phyloP scores from a whole-genome alignment of 2,888 invertebrate genomes.

The Nysson spinosus region DNA sequence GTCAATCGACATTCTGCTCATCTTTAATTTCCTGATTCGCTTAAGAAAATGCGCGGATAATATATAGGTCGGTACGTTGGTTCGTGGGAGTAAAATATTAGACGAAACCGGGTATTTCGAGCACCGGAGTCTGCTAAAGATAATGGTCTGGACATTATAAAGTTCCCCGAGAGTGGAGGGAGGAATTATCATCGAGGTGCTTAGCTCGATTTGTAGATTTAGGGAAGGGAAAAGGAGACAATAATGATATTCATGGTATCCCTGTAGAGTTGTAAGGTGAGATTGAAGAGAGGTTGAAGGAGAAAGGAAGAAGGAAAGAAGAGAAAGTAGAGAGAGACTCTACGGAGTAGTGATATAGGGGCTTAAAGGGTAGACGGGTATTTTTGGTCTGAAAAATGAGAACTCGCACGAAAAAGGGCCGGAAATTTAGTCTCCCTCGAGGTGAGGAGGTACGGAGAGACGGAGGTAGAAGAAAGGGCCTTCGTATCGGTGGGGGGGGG shows the following conservation, averaged over 20 bases:
- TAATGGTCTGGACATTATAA: neutral
- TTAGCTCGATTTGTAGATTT: constrained; percentile 17
- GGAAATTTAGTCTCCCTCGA: constrained; percentile 52
- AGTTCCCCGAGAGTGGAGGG: neutral
- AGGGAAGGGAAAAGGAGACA: neutral
- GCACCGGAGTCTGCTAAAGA: neutral
- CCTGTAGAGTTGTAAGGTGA: constrained; percentile 9
- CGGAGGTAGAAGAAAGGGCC: neutral
- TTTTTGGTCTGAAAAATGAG: constrained; percentile 42
- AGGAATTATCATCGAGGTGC: constrained; percentile 7
- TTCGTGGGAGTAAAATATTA: too few relatives aligned
- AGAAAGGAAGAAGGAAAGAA: neutral
- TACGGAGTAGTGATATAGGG: neutral
- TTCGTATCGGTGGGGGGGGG: neutral
- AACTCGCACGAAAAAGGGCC: constrained; percentile 8
- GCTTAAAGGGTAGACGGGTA: constrained; percentile 12
- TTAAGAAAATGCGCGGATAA: too few relatives aligned
- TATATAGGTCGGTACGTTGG: too few relatives aligned
- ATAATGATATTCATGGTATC: constrained; percentile 52
- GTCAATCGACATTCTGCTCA: too few relatives aligned
- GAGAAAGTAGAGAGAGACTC: neutral
- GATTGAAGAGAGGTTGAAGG: neutral
- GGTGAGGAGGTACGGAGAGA: constrained; percentile 11
- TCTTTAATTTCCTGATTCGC: too few relatives aligned
- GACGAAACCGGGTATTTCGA: too few relatives aligned